phyloP scores from a whole-genome alignment of 2,888 invertebrate genomes.

The Thysanoteuthis rhombus region DNA sequence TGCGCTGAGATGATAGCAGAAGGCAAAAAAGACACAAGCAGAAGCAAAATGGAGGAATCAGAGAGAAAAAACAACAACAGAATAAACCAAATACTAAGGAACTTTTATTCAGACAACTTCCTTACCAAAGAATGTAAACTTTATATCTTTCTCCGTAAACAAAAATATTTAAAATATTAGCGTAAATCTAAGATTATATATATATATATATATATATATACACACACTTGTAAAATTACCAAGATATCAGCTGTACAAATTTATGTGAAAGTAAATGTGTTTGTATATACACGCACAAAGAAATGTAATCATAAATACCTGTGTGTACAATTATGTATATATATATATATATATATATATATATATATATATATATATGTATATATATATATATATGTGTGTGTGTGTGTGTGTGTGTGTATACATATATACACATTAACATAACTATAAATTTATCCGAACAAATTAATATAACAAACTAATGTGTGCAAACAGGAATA shows the following conservation, averaged over 20 bases:
- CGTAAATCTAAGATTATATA: not conserved
- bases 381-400: not conserved
- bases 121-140: not conserved
- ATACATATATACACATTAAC: not conserved
- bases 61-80: not conserved
- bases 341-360: constrained; percentile 23
- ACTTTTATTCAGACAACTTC: not conserved
- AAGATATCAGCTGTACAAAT: too few species aligned
- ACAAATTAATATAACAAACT: not conserved
- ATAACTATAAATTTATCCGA: not conserved
- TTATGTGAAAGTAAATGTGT: not conserved
- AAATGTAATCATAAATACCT: not conserved
- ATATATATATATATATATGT: constrained; percentile 1
- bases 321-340: not conserved
- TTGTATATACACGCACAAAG: not conserved
- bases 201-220: not conserved
- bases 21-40: not conserved
- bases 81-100: not conserved
- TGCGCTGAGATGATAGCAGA: not conserved
- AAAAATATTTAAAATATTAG: too few species aligned
- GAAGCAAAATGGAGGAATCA: not conserved
- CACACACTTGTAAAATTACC: not conserved
- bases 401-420: not conserved
- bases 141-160: not conserved
- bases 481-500: too few species aligned